Evolutionary conservation across 2,888 invertebrate genomes (phyloP).

Genomic region (Drosophila kokeensis): DNA sequence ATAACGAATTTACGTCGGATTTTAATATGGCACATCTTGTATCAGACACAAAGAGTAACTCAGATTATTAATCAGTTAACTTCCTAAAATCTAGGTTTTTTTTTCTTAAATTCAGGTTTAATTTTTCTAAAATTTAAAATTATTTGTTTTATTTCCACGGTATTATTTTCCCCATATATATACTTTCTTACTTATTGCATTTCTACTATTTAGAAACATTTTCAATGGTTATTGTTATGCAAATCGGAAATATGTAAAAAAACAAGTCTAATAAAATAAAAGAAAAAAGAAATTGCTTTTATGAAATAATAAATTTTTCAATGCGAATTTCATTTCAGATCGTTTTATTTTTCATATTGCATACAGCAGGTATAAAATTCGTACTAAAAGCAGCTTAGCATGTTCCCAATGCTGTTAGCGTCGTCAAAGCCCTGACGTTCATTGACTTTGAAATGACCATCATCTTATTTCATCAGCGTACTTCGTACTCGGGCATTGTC

Average conservation of each 20-base stretch:
- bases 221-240: background rate
- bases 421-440: constrained; percentile 17
- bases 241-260: no score
- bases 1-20: background rate
- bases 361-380: background rate
- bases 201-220: background rate
- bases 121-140: background rate
- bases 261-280: no score
- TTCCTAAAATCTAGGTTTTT: background rate
- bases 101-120: background rate
- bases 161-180: background rate
- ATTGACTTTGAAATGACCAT: constrained; percentile 63
- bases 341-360: constrained; percentile 21
- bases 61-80: no score
- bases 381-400: constrained; percentile 15
- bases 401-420: constrained; percentile 27
- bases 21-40: background rate
- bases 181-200: background rate
- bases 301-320: background rate
- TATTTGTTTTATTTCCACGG: background rate
- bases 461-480: background rate
- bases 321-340: background rate
- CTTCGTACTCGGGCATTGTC: constrained; percentile 32
- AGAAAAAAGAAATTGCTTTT: background rate
- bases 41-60: background rate